Evolutionary conservation across 2,113 vertebrate species (phyloP), one percentile per base, ranked within the genome.

Genomic region (Ammodytes dubius): DNA sequence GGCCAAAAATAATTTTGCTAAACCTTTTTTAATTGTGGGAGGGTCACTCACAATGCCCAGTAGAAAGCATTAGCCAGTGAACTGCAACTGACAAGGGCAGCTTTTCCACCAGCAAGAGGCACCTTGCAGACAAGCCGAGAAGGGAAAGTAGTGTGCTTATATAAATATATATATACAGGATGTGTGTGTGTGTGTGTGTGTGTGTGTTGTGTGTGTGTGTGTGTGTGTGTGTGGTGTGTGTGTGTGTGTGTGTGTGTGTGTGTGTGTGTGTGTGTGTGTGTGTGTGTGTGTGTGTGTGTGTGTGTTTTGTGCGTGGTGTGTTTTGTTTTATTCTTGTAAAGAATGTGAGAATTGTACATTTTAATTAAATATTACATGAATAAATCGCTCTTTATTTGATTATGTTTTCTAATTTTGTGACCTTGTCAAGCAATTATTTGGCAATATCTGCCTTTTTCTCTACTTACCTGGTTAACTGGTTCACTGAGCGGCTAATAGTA

Each of bases 371-470:
- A 6, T 60, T n/a, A 67, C 56, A 61, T 89, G 88, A 91, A 93
- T 90, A 82, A 92, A 80, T 73, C 71, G 77, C 79, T 86, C 49
- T 80, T 91, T 90, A 92, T 94, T 93, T 89, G 83, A 93, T 93
- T 87, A 91, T 86, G 86, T 90, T 93, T 90, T 87, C 83, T 83
- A 90, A 92, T 93, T 93, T 90, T 93, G 91, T 92, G 90, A 94
- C 91, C 91, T 82, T 94, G 93, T 95, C 81, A 79, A 87, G 85
- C 89, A 93, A 94, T 94, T 94, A 95, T 89, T 88, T 53, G 59
- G 54, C 89, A 85, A 89, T 86, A 58, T 89, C 75, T 90, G 71
- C 88, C 74, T 92, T 90, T 87, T 90, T 89, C 74, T 88, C 89
- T 67, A 90, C 86, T 93, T 93, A 92, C 84, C 91, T 94, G 93